Base-by-base conservation (phyloP, 2,113 vertebrate species). In the Maccullochella peelii region DNA sequence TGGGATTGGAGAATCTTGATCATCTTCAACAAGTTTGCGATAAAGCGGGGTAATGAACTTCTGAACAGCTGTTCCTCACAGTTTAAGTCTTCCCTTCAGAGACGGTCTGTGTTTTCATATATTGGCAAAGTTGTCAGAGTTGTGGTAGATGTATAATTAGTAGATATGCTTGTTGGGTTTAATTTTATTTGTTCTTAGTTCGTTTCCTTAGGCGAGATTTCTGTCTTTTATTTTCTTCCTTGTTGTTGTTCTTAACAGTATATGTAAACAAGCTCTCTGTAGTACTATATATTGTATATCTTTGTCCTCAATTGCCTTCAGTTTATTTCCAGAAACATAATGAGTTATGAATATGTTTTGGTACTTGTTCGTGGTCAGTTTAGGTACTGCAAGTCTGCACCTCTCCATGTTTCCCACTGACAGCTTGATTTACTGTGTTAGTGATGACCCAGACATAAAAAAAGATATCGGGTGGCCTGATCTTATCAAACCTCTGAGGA, bases 1-100 rank as follows among this genome's bases (percentile, higher is more conserved):
- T 50, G 71, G 77, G 80, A 33, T 33, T 33, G 38, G 50, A 59
- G 58, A 82, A 77, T 87, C 82, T 84, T 83, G 61, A 86, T 80
- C 42, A 79, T 87, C 80, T 81, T 71, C 85, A 90, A 83, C 85
- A 87, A 86, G 86, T 91, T 83, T 86, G 33, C 58, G 80, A 84
- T 87, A 65, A 82, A 78, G 66, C 38, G 9, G 55, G 59, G 76
- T 86, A 70, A 87, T 82, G 47, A 89, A 88, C 77, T 78, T 83
- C 44, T 52, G 58, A 85, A 49, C 82, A 90, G 87, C 85, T 93
- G 88, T 65, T 89, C 75, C 79, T 77, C 82, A 69, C 66, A 77
- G 76, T 73, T 75, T 85, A 70, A 83, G 49, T 57, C 49, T 66
- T 79, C 61, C 77, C 83, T 55, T 67, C 68, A 47, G 86, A 87